Conservation (phyloP, 2,113 vertebrate genomes). For the Ceuthmochares aereus region DNA sequence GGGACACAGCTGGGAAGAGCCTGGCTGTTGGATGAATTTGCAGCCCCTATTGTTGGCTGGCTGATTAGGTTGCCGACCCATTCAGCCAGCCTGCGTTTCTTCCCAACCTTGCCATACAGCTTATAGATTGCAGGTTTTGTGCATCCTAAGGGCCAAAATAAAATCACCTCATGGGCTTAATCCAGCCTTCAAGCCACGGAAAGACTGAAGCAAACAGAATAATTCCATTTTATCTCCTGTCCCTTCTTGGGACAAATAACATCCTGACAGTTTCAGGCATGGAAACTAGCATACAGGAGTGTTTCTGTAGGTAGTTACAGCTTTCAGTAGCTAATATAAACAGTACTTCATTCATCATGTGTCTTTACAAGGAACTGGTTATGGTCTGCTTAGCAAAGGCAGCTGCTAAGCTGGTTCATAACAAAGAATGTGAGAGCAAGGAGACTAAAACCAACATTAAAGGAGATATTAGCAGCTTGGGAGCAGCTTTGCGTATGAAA, state of each 20-base stretch:
- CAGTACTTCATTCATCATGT: neutral
- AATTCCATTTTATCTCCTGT: neutral
- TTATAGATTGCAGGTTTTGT: neutral
- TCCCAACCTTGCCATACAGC: neutral
- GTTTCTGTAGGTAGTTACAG: neutral
- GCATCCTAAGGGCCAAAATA: neutral
- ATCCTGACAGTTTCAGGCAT: neutral
- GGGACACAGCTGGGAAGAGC: neutral
- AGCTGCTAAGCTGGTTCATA: neutral
- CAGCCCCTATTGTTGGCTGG: neutral
- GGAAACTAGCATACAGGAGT: neutral
- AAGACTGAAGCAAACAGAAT: neutral
- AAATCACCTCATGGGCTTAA: neutral
- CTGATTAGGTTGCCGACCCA: neutral
- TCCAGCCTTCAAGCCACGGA: neutral
- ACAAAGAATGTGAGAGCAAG: neutral
- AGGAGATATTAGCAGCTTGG: neutral
- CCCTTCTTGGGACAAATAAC: neutral
- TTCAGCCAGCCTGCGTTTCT: neutral
- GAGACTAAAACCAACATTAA: neutral
- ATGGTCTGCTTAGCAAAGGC: neutral
- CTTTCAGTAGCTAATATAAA: neutral
- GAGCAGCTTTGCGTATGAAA: neutral
- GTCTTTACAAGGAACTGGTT: neutral
- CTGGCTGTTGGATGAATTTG: neutral